Percentiles rank a stretch among this genome's conserved stretches.
Conservation (phyloP, 2,888 invertebrate genomes). For the Sinodicranocentrus sp. region DNA sequence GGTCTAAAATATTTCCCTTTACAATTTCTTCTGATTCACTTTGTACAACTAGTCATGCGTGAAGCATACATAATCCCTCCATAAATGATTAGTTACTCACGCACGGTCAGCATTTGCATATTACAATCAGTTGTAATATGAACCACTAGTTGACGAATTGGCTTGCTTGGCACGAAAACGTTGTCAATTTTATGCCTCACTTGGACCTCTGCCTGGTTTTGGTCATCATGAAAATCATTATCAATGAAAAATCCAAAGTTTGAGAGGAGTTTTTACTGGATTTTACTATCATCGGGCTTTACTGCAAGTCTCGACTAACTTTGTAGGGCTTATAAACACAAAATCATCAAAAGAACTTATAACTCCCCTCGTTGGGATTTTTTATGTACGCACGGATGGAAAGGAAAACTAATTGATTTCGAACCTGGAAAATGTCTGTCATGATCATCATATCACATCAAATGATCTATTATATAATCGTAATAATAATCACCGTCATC, state of each 20-base stretch:
- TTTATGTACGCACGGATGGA: constrained; percentile 31
- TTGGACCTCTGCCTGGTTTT: constrained; percentile 40
- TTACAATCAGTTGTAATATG: constrained; percentile 21
- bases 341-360: too few species aligned
- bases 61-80: constrained; percentile 46
- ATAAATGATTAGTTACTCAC: constrained; percentile 33
- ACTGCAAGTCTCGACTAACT: too few species aligned
- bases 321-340: too few species aligned
- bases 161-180: constrained; percentile 29
- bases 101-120: neutral
- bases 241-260: constrained; percentile 62
- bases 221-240: constrained; percentile 43
- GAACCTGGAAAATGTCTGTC: constrained; percentile 54
- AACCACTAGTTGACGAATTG: constrained; percentile 45
- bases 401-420: constrained; percentile 60
- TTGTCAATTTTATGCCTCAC: constrained; percentile 49
- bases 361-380: neutral
- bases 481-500: constrained; percentile 52
- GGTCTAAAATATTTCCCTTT: constrained; percentile 25
- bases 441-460: constrained; percentile 59
- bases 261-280: too few species aligned
- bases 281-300: too few species aligned
- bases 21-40: constrained; percentile 20
- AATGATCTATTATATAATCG: constrained; percentile 59
- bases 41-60: constrained; percentile 47